Percentiles rank a stretch among this genome's conserved stretches.
phyloP scores from a whole-genome alignment of 2,888 invertebrate genomes.

The Ectemnius continuus region DNA sequence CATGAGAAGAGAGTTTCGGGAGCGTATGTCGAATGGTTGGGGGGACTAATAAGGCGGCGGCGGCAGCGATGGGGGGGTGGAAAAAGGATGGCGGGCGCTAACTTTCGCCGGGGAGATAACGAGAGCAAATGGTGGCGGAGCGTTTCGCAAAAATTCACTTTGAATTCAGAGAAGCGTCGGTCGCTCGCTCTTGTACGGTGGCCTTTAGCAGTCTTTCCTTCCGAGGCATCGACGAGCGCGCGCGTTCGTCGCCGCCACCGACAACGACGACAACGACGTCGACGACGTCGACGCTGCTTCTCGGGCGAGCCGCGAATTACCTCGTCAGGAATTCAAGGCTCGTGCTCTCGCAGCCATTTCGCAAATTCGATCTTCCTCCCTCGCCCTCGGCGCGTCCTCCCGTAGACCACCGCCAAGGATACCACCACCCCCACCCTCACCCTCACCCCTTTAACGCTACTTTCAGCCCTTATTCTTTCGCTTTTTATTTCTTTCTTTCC shows the following conservation, averaged over 20 bases:
- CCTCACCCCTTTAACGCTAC: no score
- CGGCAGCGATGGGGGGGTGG: no score
- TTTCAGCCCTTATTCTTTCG: no score
- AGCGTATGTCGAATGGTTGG: no score
- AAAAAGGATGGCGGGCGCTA: slow-evolving; percentile 5
- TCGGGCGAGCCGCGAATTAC: slow-evolving; percentile 67
- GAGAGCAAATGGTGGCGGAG: slow-evolving; percentile 35
- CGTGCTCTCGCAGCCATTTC: slow-evolving; percentile 71
- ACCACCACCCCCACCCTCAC: no score
- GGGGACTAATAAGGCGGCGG: no score
- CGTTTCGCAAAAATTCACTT: slow-evolving; percentile 56
- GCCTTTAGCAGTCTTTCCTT: slow-evolving; percentile 52
- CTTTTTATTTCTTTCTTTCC: no score
- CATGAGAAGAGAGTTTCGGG: no score
- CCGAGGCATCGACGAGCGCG: slow-evolving; percentile 35
- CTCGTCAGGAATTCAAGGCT: slow-evolving; percentile 75
- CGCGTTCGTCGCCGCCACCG: slow-evolving; percentile 27
- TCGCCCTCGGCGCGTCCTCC: slow-evolving; percentile 2
- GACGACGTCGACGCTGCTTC: not conserved
- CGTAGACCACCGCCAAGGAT: slow-evolving; percentile 21
- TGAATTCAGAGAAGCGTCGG: slow-evolving; percentile 41
- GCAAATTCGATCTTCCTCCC: slow-evolving; percentile 73
- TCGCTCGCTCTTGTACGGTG: slow-evolving; percentile 2
- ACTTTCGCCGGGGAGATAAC: slow-evolving; percentile 42
- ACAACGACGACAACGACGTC: slow-evolving; percentile 5